Evolutionary conservation across 2,797 vertebrate species (phyloP).

Genomic region (Ficedula albicollis): DNA sequence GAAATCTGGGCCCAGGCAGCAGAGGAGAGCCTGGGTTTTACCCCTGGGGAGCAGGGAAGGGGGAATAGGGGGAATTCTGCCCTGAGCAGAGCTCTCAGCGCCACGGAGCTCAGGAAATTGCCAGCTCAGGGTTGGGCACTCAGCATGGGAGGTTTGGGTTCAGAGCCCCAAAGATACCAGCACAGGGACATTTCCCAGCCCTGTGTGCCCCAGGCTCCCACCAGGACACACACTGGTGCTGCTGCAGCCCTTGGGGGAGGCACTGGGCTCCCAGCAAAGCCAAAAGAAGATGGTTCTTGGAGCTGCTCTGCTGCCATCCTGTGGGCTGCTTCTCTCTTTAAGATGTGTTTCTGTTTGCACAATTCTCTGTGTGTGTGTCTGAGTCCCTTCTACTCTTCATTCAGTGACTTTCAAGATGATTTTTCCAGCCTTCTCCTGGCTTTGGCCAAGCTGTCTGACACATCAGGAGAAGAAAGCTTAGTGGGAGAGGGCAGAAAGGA

Average conservation of each 20-base stretch:
- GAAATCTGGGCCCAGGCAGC: background rate
- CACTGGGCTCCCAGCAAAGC: background rate
- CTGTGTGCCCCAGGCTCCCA: background rate
- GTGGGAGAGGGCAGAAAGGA: background rate
- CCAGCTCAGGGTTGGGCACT: background rate
- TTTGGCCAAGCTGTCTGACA: background rate
- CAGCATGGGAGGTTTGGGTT: background rate
- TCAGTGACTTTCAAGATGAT: background rate
- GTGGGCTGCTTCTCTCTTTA: background rate
- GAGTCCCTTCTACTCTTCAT: background rate
- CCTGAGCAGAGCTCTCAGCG: background rate
- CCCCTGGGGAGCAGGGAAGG: background rate
- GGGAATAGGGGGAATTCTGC: background rate
- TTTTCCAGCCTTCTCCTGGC: background rate
- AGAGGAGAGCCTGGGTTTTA: background rate
- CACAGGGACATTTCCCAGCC: background rate
- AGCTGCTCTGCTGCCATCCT: conserved; percentile 66
- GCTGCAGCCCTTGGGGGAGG: background rate
- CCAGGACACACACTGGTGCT: background rate
- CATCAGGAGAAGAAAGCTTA: background rate
- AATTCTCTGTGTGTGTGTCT: background rate
- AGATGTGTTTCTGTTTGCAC: background rate
- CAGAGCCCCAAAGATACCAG: background rate
- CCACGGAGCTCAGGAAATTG: background rate
- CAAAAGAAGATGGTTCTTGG: background rate